Percentiles rank a stretch among this genome's conserved stretches.
phyloP scores from a whole-genome alignment of 1,140 invertebrate species.

The Scaptomyza pallida region DNA sequence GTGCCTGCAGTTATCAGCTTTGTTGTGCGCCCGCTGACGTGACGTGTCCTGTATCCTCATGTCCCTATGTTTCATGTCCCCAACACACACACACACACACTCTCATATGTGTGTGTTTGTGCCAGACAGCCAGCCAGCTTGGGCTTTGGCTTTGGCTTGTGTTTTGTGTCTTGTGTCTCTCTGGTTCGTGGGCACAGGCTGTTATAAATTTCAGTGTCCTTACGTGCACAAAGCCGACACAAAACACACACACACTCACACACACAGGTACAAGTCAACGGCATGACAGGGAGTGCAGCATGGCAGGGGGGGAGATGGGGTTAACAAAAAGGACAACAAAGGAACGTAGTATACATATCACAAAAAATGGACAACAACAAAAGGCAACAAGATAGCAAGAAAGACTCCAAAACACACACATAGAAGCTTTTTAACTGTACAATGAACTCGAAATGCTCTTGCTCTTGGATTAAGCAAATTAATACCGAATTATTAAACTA shows the following conservation, averaged over 20 bases:
- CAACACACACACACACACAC: too few species aligned
- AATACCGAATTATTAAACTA: not conserved
- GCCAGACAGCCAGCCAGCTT: constrained; percentile 29
- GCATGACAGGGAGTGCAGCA: constrained; percentile 12
- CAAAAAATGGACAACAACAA: constrained; percentile 47
- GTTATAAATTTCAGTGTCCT: constrained; percentile 53
- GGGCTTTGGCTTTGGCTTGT: not conserved
- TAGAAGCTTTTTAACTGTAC: not conserved
- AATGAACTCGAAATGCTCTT: constrained; percentile 8
- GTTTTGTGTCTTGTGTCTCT: not conserved
- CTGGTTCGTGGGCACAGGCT: constrained; percentile 13
- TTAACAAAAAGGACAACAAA: constrained; percentile 55
- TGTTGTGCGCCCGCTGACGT: constrained; percentile 72
- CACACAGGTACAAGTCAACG: constrained; percentile 14
- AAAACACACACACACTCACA: constrained; percentile 17
- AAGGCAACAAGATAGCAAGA: constrained; percentile 9
- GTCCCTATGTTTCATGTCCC: not conserved
- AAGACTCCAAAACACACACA: not conserved
- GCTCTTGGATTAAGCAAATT: not conserved
- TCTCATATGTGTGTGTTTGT: constrained; percentile 47
- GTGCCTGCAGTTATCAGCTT: constrained; percentile 77
- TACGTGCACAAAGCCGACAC: constrained; percentile 42
- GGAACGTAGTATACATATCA: constrained; percentile 52
- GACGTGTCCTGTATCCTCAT: constrained; percentile 64
- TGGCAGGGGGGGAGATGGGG: too few species aligned